Conservation (phyloP, 2,797 vertebrate species). For the Channallabes apus region DNA sequence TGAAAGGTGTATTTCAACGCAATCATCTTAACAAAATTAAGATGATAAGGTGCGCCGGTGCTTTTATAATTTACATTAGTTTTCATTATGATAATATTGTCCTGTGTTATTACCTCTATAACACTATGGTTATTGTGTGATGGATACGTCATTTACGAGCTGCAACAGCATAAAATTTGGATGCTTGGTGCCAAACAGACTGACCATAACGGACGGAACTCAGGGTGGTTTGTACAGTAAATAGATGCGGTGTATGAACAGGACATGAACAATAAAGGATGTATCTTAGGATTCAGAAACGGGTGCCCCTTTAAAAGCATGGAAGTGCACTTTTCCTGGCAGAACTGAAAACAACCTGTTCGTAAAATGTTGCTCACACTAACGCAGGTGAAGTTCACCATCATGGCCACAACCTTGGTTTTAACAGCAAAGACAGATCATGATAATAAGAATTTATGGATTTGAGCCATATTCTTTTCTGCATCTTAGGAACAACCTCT, state of each 20-base stretch:
- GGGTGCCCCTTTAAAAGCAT: no score
- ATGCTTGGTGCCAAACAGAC: slow-evolving; percentile 3
- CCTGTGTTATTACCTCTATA: neutral
- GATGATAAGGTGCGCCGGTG: neutral
- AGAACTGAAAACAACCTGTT: neutral
- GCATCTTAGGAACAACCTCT: neutral
- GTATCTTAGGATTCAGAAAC: neutral
- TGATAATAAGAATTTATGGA: neutral
- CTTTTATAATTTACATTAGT: slow-evolving; percentile 6
- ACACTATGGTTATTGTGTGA: neutral
- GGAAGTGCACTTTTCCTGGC: neutral
- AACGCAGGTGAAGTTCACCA: neutral
- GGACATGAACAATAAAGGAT: neutral
- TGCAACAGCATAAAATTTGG: neutral
- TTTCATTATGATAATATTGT: slow-evolving; percentile 21
- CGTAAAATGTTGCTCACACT: neutral
- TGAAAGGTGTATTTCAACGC: neutral
- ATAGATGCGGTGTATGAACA: neutral
- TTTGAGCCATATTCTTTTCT: slow-evolving; percentile 9
- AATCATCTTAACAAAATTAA: neutral
- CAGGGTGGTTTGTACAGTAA: neutral
- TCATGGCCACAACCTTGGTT: neutral
- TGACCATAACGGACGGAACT: neutral
- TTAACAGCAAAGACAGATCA: neutral
- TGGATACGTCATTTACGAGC: slow-evolving; percentile 8